Base-by-base conservation (phyloP, 2,888 invertebrate species). In the Nowickia ferox region DNA sequence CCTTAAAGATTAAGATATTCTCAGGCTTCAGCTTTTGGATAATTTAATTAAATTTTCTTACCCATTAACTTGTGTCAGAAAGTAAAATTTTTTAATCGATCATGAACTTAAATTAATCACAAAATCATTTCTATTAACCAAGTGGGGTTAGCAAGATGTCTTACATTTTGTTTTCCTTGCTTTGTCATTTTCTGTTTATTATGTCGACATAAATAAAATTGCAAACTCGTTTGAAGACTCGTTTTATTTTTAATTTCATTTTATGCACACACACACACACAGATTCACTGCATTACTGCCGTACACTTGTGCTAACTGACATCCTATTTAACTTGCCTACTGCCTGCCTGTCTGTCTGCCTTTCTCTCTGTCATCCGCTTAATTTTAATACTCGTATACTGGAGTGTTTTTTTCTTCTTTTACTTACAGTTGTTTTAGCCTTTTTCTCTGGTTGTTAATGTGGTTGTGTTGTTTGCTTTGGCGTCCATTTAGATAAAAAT, bases 131-230 rank as follows among this genome's bases (percentile, higher is more conserved):
- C 30, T 30, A 30, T 30, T 30, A 53, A 59, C n/a, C 22, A 79
- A 61, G 51, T 55, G 15, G 55, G 57, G 5, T 30, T 40, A 44
- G 38, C 66, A 30, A 13, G 71, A 80, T 80, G 40, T 30, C 6
- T 5, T 30, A 30, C 30, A 1, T 66, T 69, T 71, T 19, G 11
- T 69, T 53, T 72, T 53, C 4, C 22, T 65, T 71, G 71, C 46
- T 84, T 71, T 46, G 66, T 17, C 48, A 55, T 76, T 83, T 65
- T 65, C 51, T 76, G 76, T 82, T 78, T 82, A 78, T 85, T 85
- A 69, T 78, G 69, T 78, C 69, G 74, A 74, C 57, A 71, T 78
- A 78, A 77, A 82, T 81, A 69, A 84, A 80, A 84, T 74, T 84
- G 53, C 30, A 84, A 84, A 77, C 65, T n/a, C 75, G 65, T 76